These are phyloP conservation scores for Pelecanus crispus DNA, from an alignment of 2,113 vertebrate genomes.

Conservation along the genomic window DNA sequence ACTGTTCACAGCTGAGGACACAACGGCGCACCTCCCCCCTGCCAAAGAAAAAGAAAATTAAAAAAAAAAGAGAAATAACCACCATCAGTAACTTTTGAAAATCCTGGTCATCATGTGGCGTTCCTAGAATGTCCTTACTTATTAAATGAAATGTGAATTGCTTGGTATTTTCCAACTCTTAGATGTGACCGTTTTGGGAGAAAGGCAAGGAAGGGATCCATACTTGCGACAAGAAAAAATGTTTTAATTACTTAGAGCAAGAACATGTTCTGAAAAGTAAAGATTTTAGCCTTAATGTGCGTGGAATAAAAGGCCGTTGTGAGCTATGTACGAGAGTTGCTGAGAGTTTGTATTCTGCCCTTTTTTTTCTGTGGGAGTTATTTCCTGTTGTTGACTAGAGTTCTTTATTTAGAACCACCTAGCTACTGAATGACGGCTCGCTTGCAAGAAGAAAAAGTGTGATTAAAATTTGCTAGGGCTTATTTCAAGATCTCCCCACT, in stretches of 20 bases:
- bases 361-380: conserved; percentile 94
- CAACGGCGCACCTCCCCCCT: neutral
- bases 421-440: conserved; percentile 80
- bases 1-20: neutral
- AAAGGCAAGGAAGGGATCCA: neutral
- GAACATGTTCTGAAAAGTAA: conserved; percentile 60
- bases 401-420: conserved; percentile 99
- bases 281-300: conserved; percentile 66
- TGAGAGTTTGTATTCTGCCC: conserved; percentile 88
- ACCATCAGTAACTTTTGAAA: neutral
- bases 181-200: neutral
- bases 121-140: neutral
- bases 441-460: conserved; percentile 66
- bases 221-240: neutral
- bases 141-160: neutral
- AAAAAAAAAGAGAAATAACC: accelerated
- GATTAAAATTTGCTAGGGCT: conserved; percentile 68
- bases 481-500: conserved; percentile 62
- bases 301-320: conserved; percentile 84
- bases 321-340: conserved; percentile 84
- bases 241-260: conserved; percentile 52
- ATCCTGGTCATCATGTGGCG: neutral
- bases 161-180: neutral
- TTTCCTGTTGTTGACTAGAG: conserved; percentile 99
- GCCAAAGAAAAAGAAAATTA: too few relatives aligned